Base-by-base conservation (phyloP, 2,113 vertebrate species). In the Scophthalmus maximus region DNA sequence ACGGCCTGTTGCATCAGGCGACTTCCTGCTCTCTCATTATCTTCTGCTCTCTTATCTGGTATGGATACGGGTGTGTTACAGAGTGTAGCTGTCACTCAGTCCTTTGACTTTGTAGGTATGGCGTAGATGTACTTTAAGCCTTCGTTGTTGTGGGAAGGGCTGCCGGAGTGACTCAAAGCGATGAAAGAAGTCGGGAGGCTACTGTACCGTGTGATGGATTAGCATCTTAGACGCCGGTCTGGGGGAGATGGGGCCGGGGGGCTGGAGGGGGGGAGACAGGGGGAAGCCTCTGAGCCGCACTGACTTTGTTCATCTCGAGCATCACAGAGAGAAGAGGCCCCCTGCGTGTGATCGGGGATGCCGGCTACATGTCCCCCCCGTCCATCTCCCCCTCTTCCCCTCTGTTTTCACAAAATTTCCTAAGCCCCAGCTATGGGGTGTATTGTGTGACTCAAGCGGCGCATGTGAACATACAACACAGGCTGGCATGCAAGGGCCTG, bases 121-220 rank as follows among this genome's bases (percentile, higher is more conserved):
- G 38, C 4, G 8, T 15, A 34, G 51, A 55, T 76, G 46, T 60
- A 55, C 65, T 68, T 81, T 49, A 76, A 69, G 69, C 38, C 58
- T 79, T 76, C 66, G 75, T 87, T 90, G 84, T 87, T 75, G 84
- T 62, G 53, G 78, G 53, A 30, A 62, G 52, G 78, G 36, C 68
- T 74, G 85, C 68, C 79, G 65, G n/a, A 52, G 73, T 55, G 76
- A 59, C 71, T 65, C 57, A 25, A 55, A 59, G 65, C 68, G 82
- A 91, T 88, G 86, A 89, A 91, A 89, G 82, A 68, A 40, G 61
- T 34, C 1, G 34, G 69, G 62, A 50, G 62, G 74, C 68, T 85
- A 86, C 86, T 89, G 84, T 84, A 83, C 49, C n/a, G n/a, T 76
- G 61, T 85, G 86, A 86, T 87, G 78, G 80, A 91, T 89, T 85